Evolutionary conservation across 2,113 vertebrate species (phyloP).

Genomic region (Columbina picui): DNA sequence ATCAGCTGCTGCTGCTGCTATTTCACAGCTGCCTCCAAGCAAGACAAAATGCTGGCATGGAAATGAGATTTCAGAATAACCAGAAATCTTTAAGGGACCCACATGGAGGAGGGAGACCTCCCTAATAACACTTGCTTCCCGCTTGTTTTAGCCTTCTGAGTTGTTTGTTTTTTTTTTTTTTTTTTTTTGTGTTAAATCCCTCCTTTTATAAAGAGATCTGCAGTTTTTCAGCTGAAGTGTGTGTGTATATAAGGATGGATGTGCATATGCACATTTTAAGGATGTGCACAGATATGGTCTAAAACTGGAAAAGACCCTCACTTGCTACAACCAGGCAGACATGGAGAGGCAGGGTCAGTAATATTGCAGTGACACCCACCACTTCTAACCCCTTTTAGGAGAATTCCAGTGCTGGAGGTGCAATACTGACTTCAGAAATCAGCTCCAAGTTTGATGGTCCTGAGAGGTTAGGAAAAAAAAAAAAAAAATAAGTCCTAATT

Average conservation of each 20-base stretch:
- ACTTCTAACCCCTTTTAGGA: background rate
- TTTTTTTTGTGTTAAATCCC: background rate
- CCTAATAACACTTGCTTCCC: background rate
- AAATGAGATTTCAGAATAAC: conserved; percentile 3
- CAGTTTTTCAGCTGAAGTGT: background rate
- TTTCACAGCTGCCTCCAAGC: conserved; percentile 64
- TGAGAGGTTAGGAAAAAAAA: background rate
- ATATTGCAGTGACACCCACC: background rate
- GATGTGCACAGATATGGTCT: background rate
- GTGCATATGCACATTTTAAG: background rate
- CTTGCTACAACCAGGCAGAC: background rate
- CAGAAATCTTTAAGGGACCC: conserved; percentile 22
- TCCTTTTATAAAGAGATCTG: background rate
- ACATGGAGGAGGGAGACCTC: background rate
- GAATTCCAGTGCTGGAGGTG: background rate
- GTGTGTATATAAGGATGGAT: background rate
- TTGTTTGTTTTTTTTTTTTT: too few species aligned
- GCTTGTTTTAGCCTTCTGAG: background rate
- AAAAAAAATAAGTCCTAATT: background rate
- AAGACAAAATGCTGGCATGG: conserved; percentile 30
- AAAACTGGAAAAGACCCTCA: background rate
- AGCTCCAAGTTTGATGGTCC: background rate
- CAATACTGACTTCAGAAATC: background rate
- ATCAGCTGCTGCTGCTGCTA: conserved; percentile 63
- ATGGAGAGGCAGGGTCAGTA: background rate